A percentile compares a stretch with the other conserved stretches of the same genome.
phyloP scores from a whole-genome alignment of 2,888 invertebrate genomes.

The Linnaemya vulpina region DNA sequence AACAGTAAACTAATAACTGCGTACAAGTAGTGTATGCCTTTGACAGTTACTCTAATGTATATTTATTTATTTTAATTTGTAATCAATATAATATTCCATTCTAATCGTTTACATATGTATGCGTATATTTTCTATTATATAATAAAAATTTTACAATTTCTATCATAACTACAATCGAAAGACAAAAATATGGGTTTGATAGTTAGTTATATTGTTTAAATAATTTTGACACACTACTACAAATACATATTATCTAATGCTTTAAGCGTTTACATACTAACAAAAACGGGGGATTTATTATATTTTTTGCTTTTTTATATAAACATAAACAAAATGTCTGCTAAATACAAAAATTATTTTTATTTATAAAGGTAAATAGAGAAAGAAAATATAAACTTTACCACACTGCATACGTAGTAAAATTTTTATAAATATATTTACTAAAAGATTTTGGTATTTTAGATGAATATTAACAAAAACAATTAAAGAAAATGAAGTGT shows the following conservation, averaged over 20 bases:
- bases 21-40: constrained; percentile 31
- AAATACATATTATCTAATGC: constrained; percentile 69
- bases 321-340: constrained; percentile 38
- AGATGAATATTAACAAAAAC: constrained; percentile 57
- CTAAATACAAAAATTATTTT: constrained; percentile 37
- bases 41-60: constrained; percentile 33
- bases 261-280: constrained; percentile 69
- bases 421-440: constrained; percentile 45
- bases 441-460: constrained; percentile 66
- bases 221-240: constrained; percentile 63
- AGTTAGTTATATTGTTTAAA: constrained; percentile 20
- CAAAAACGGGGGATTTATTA: constrained; percentile 32
- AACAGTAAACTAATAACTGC: constrained; percentile 52
- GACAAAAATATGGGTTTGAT: constrained; percentile 19
- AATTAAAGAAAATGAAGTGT: constrained; percentile 72
- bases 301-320: constrained; percentile 23
- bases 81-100: constrained; percentile 17
- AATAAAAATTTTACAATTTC: constrained; percentile 50
- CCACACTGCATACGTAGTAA: constrained; percentile 16
- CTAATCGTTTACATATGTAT: constrained; percentile 4
- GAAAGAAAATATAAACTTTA: constrained; percentile 45
- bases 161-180: constrained; percentile 43
- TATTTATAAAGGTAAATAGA: constrained; percentile 13
- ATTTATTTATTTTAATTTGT: constrained; percentile 14
- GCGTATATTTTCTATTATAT: constrained; percentile 34